phyloP scores from a whole-genome alignment of 2,888 invertebrate genomes.

The Euproctis similis region DNA sequence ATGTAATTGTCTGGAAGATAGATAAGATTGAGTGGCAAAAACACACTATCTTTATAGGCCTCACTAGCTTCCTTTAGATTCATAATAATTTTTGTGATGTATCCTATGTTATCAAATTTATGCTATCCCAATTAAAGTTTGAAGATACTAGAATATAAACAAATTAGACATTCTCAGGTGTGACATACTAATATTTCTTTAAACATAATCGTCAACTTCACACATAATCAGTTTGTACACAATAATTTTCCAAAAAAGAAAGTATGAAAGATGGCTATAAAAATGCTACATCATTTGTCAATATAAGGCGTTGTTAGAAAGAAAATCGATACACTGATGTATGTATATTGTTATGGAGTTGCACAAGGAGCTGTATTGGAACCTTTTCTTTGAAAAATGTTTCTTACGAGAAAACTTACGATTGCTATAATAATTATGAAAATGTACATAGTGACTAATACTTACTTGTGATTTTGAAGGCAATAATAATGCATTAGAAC shows the following conservation, averaged over 20 bases:
- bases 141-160: not conserved
- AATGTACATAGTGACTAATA: no score
- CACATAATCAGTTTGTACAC: not conserved
- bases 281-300: constrained; percentile 6
- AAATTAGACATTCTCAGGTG: not conserved
- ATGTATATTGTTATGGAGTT: constrained; percentile 5
- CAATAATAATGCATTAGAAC: no score
- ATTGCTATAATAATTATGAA: no score
- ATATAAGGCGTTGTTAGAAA: constrained; percentile 5
- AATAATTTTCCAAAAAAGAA: constrained; percentile 1
- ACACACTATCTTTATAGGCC: no score
- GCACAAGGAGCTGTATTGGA: constrained; percentile 4
- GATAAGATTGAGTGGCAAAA: no score
- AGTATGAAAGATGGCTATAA: not conserved
- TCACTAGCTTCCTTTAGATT: no score
- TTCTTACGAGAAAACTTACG: constrained; percentile 3
- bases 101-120: no score
- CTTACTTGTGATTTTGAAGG: no score
- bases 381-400: constrained; percentile 7
- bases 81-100: not conserved
- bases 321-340: constrained; percentile 7
- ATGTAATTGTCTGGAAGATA: no score
- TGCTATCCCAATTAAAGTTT: no score
- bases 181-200: not conserved
- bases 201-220: not conserved